Percentiles rank a stretch among this genome's conserved stretches.
Conservation (phyloP, 64 coral and sea anemone genomes). For the Catalaphyllia jardinei region DNA sequence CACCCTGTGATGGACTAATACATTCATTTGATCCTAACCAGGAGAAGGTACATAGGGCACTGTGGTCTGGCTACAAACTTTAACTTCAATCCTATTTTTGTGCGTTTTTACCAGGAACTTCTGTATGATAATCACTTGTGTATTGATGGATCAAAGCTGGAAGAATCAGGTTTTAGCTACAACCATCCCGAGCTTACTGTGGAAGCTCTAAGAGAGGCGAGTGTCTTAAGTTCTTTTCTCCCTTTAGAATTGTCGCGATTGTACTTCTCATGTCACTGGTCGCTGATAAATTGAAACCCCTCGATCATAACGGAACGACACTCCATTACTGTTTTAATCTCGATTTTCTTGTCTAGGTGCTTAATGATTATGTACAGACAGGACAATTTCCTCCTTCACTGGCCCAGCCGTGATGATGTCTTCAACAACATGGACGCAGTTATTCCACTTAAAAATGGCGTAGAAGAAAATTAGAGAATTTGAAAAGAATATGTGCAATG, state of each 20-base stretch:
- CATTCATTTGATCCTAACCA: no score
- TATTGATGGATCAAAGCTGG: constrained; percentile 80
- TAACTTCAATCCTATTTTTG: no score
- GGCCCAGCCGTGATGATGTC: constrained; percentile 26
- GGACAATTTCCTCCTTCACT: constrained; percentile 64
- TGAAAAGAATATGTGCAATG: no score
- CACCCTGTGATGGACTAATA: no score
- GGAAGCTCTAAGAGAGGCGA: constrained; percentile 75
- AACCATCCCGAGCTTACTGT: constrained; percentile 51
- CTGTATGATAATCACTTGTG: constrained; percentile 95
- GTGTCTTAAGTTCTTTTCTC: not conserved
- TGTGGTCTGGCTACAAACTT: no score
- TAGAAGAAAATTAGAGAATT: no score
- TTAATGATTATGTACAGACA: constrained; percentile 61
- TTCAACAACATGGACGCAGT: no score
- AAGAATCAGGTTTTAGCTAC: constrained; percentile 74
- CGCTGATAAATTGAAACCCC: not conserved
- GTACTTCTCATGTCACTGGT: not conserved
- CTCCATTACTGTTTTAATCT: not conserved
- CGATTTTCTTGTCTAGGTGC: constrained; percentile 38
- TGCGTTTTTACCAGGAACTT: constrained; percentile 70
- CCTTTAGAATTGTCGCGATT: not conserved
- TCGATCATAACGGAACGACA: not conserved
- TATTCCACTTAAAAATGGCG: not conserved
- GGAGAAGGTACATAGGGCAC: no score